A percentile compares a stretch with the other conserved stretches of the same genome.
These are phyloP conservation scores for Zosterops hypoxanthus DNA, from an alignment of 2,113 vertebrate species.

Conservation along the genomic window DNA sequence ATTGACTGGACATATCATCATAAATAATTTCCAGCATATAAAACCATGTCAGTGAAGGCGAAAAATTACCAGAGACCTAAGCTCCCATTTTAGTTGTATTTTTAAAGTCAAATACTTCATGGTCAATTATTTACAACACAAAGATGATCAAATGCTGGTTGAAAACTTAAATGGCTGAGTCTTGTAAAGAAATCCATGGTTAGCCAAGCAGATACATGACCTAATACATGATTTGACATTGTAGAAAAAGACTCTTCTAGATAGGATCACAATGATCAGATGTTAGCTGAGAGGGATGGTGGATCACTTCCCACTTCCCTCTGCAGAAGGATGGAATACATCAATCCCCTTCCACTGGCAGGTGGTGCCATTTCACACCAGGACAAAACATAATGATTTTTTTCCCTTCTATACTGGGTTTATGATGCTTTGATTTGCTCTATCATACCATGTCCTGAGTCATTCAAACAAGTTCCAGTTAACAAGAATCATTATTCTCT, in stretches of 20 bases:
- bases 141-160: not conserved
- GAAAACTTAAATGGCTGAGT: not conserved
- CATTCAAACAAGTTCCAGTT: not conserved
- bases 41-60: not conserved
- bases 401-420: not conserved
- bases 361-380: not conserved
- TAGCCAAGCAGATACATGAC: not conserved
- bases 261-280: not conserved
- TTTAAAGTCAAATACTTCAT: not conserved
- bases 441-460: not conserved
- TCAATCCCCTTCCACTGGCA: not conserved
- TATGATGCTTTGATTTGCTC: not conserved
- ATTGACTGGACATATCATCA: not conserved
- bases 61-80: not conserved
- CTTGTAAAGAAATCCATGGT: not conserved
- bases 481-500: not conserved
- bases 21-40: conserved; percentile 35
- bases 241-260: not conserved
- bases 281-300: not conserved
- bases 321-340: not conserved
- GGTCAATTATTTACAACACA: not conserved
- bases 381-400: not conserved
- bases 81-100: not conserved
- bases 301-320: not conserved
- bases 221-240: not conserved